Conservation (phyloP, 2,888 invertebrate genomes). For the Lysandra bellargus region DNA sequence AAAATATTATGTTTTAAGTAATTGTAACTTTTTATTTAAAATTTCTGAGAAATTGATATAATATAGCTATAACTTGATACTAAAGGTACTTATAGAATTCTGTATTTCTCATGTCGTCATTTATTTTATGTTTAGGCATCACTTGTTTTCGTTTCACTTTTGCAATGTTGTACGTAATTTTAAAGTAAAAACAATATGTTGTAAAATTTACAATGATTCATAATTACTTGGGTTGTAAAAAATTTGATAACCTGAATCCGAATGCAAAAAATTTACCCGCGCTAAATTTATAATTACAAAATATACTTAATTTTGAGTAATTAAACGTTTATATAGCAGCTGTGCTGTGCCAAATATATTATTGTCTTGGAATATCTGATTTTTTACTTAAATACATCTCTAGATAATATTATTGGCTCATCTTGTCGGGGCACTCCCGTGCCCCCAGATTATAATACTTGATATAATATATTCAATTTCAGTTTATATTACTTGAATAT, state of each 20-base stretch:
- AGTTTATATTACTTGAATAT: too few relatives aligned
- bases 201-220: not conserved
- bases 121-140: not conserved
- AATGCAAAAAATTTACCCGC: not conserved
- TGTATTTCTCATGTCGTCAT: not conserved
- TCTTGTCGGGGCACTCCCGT: too few relatives aligned
- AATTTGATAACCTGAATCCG: not conserved
- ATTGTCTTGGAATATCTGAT: not conserved
- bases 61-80: too few relatives aligned
- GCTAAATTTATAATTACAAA: constrained; percentile 6
- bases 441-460: too few relatives aligned
- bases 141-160: not conserved
- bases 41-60: not conserved
- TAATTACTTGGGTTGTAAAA: constrained; percentile 1
- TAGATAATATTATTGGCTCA: not conserved
- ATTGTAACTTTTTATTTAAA: not conserved
- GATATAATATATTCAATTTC: too few relatives aligned
- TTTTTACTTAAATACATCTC: not conserved
- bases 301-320: not conserved
- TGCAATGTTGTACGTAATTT: not conserved
- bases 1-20: not conserved
- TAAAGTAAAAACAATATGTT: constrained; percentile 1
- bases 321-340: not conserved
- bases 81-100: not conserved
- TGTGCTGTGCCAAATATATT: not conserved